Base-by-base conservation (phyloP, 1,140 invertebrate species). In the Pissodes strobi region DNA sequence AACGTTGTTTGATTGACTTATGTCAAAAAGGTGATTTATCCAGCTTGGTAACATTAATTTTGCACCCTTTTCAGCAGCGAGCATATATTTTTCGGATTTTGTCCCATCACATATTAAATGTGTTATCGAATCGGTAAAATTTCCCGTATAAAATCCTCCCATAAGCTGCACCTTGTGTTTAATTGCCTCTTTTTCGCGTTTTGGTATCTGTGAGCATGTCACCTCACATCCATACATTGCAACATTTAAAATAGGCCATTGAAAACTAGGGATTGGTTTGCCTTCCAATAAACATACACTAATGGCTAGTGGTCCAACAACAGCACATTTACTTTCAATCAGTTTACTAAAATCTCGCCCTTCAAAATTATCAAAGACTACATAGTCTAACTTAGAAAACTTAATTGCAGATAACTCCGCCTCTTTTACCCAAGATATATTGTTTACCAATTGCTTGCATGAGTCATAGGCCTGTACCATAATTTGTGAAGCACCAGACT, bases 281-380 rank as follows among this genome's bases (percentile, higher is more conserved):
- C 85, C 84, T 71, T 87, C 84, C 13, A 83, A 81, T 39, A 94
- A 78, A 72, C 90, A 94, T 51, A 85, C 83, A 9, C 90, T 79
- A n/a, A 95, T 75, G 74, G 91, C 94, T 30, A 85, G 82, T 9
- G 93, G 90, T 0, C 92, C 92, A 58, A 93, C 77, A 56, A 95
- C 82, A 73, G 86, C 79, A 62, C 87, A 87, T 69, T 88, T 89
- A 10, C 83, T 88, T 25, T 77, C 74, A 58, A 80, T 80, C 0
- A 93, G 73, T 69, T 85, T 83, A 12, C 87, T 80, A 81, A 89
- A 93, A 6, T 84, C 72, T 38, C 83, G 77, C 25, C 90, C 90
- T 67, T 84, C 79, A 79, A 93, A 93, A 18, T 84, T 79, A 67
- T 90, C 84, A 70, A 91, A 81, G 0, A 94, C 82, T 73, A 91